Evolutionary conservation across 2,113 vertebrate genomes (phyloP), one percentile per base, ranked within the genome.

Genomic region (Hippocampus zosterae): DNA sequence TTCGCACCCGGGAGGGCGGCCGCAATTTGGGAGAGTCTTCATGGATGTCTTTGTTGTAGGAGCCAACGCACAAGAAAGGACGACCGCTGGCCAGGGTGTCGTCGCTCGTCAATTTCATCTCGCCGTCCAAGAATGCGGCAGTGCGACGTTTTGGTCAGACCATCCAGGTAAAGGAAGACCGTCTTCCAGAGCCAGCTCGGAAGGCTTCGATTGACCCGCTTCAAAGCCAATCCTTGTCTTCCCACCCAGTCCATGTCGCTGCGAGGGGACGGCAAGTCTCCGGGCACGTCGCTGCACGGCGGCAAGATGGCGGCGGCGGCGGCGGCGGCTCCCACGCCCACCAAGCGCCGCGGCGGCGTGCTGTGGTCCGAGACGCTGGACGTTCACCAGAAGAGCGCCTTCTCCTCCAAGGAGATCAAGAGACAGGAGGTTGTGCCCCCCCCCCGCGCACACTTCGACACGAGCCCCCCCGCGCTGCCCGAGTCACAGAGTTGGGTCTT

Each of bases 61-160:
- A 99, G 78, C 97, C 97, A 50, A 95, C 93, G 88, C 96, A 92
- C 75, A 99, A 99, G 81, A 94, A 96, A 53, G 95, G 96, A 52
- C 92, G 97, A 61, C 92, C 96, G 27, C 85, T 98, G 65, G 91
- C 93, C 33, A 94, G 95, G 80, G 96, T 98, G 85, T 95, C 96
- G 13, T 99, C 97, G 44, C 92, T 99, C 66, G 97, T 97, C 29
- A 99, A 95, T 89, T 89, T 99, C 79, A 98, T 99, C 75, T 99
- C 97, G 46, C 97, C 97, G 8, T 96, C 95, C 68, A 95, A 95
- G 89, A 97, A 96, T 92, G 97, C 95, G 79, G 96, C 96, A 0
- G 96, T 98, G 73, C 93, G 95, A 0, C 95, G 97, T 65, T 98
- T 99, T 25, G 96, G 97, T 60, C 97, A 99, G 82, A 97, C 95